These are phyloP conservation scores for Poeciliopsis gracilis DNA, from an alignment of 2,797 vertebrate genomes.

Conservation along the genomic window DNA sequence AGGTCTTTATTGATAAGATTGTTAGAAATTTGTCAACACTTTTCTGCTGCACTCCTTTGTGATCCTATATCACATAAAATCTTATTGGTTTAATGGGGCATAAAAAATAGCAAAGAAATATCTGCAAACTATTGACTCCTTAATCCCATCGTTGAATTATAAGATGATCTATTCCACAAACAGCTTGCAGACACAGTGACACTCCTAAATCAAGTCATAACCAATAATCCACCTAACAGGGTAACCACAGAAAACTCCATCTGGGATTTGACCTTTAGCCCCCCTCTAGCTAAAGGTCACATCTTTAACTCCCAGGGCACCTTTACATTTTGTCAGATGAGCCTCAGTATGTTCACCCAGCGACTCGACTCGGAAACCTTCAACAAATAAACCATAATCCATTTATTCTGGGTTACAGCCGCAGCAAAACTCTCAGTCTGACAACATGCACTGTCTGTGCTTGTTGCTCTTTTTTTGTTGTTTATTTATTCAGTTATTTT, in stretches of 20 bases:
- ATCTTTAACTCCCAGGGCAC: background rate
- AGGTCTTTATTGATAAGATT: background rate
- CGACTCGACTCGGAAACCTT: background rate
- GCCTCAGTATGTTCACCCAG: background rate
- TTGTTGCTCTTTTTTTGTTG: background rate
- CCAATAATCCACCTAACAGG: background rate
- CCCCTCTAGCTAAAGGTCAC: background rate
- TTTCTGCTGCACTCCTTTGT: background rate
- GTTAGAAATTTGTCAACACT: background rate
- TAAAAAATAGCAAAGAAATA: background rate
- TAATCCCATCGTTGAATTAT: background rate
- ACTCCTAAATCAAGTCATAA: background rate
- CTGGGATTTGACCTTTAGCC: background rate
- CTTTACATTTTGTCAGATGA: background rate
- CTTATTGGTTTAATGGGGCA: background rate
- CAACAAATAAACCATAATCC: background rate
- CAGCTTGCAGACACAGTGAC: background rate
- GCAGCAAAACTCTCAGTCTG: background rate
- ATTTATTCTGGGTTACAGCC: background rate
- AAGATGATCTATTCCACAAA: background rate
- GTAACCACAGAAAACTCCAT: background rate
- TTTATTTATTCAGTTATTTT: background rate
- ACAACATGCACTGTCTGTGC: background rate
- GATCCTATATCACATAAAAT: background rate
- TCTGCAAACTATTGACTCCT: background rate